Evolutionary conservation across 2,113 vertebrate species (phyloP).

Genomic region (Arvicanthis niloticus): DNA sequence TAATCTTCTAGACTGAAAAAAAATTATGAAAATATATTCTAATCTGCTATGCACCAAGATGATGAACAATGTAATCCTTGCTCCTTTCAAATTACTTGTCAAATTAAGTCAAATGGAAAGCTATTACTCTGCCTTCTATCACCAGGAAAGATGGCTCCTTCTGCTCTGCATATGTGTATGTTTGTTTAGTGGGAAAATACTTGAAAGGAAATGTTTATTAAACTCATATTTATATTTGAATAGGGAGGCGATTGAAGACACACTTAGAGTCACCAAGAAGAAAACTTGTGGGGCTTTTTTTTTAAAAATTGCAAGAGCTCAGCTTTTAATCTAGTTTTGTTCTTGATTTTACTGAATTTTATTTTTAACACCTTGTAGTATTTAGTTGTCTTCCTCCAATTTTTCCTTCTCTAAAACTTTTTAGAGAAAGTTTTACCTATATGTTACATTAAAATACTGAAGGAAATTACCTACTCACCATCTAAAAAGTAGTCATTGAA

Average conservation of each 20-base stretch:
- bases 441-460: slow-evolving; percentile 30
- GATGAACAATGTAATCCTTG: slow-evolving; percentile 44
- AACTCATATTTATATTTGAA: slow-evolving; percentile 61
- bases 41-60: slow-evolving; percentile 37
- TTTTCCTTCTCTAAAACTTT: neutral
- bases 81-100: slow-evolving; percentile 62
- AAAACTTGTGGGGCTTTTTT: slow-evolving; percentile 23
- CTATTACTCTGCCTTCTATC: neutral
- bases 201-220: slow-evolving; percentile 41
- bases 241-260: slow-evolving; percentile 35
- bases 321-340: slow-evolving; percentile 56
- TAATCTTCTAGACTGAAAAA: slow-evolving; percentile 63
- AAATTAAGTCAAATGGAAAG: slow-evolving; percentile 57
- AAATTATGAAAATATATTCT: slow-evolving; percentile 60
- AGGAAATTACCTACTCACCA: slow-evolving; percentile 43
- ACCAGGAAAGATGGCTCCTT: slow-evolving; percentile 51
- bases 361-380: slow-evolving; percentile 56
- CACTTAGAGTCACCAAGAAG: slow-evolving; percentile 23
- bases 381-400: neutral
- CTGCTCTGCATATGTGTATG: slow-evolving; percentile 15
- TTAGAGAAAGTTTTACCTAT: slow-evolving; percentile 40
- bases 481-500: slow-evolving; percentile 55
- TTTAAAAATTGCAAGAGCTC: slow-evolving; percentile 61
- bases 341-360: slow-evolving; percentile 65
- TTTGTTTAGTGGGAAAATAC: slow-evolving; percentile 53